Percentiles rank a stretch among this genome's conserved stretches.
Conservation (phyloP, 2,888 invertebrate species). For the Acutogordius australiensis region DNA sequence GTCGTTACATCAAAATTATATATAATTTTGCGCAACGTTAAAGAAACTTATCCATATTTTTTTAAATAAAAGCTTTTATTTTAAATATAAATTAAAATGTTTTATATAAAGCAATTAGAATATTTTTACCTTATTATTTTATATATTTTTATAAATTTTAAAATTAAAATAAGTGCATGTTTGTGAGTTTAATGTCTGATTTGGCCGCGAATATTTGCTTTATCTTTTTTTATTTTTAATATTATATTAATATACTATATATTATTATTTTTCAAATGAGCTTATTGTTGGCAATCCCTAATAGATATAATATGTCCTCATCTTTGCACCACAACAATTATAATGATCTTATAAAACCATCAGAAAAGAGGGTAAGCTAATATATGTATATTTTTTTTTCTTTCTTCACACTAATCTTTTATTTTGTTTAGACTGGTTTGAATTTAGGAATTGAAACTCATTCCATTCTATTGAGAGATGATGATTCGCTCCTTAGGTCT, state of each 20-base stretch:
- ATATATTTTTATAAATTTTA: too few species aligned
- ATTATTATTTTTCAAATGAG: conserved; percentile 7
- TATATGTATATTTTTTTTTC: neutral
- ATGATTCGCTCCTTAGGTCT: neutral
- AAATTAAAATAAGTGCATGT: too few species aligned
- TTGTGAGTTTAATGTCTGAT: too few species aligned
- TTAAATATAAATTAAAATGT: too few species aligned
- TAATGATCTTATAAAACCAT: neutral
- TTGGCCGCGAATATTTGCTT: conserved; percentile 6
- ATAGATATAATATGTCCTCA: neutral
- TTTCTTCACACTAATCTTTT: neutral
- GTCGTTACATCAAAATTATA: too few species aligned
- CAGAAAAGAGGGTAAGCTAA: neutral
- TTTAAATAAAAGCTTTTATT: too few species aligned
- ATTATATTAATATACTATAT: neutral
- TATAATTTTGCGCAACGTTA: too few species aligned
- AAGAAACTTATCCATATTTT: too few species aligned
- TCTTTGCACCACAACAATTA: neutral
- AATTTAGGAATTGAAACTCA: neutral
- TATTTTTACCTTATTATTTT: too few species aligned
- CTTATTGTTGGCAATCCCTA: conserved; percentile 7
- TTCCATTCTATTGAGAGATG: neutral
- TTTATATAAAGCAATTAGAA: too few species aligned
- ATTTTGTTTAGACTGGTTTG: neutral
- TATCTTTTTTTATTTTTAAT: neutral